Conservation (phyloP, 2,888 invertebrate species). For the Hydropsyche betteni region DNA sequence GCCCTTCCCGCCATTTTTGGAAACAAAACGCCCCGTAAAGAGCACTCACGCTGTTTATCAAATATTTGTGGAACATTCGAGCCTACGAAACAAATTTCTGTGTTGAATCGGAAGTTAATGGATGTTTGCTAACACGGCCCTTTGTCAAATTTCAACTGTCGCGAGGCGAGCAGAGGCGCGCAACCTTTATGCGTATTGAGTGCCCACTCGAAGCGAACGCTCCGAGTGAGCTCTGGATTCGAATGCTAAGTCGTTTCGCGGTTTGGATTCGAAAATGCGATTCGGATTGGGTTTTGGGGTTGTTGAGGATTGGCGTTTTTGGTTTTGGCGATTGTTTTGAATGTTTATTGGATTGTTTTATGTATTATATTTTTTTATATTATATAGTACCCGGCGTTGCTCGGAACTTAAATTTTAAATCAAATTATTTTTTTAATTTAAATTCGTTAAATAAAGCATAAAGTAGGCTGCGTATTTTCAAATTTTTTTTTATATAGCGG, state of each 20-base stretch:
- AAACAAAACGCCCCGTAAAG: slow-evolving; percentile 48
- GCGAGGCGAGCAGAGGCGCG: slow-evolving; percentile 11
- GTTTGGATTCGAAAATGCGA: background rate
- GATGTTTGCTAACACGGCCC: slow-evolving; percentile 50
- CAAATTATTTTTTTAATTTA: too few relatives aligned
- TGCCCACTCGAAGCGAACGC: background rate
- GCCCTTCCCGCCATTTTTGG: slow-evolving; percentile 39
- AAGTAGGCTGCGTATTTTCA: too few relatives aligned
- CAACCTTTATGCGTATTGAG: slow-evolving; percentile 13
- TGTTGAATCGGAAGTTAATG: slow-evolving; percentile 52
- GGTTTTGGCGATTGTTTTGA: too few relatives aligned
- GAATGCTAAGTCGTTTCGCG: background rate
- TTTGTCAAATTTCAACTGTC: slow-evolving; percentile 50
- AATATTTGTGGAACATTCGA: slow-evolving; percentile 51
- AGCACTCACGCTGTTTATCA: slow-evolving; percentile 51
- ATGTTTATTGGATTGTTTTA: too few relatives aligned
- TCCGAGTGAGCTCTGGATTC: background rate
- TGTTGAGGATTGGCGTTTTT: too few relatives aligned
- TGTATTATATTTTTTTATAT: too few relatives aligned
- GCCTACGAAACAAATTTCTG: slow-evolving; percentile 51
- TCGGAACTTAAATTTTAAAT: too few relatives aligned
- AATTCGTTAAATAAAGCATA: too few relatives aligned
- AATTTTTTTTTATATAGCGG: too few relatives aligned
- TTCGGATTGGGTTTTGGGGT: too few relatives aligned
- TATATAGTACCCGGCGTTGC: too few relatives aligned